These are phyloP conservation scores for Armadillidium nasatum DNA, from an alignment of 1,140 invertebrate species.

Conservation along the genomic window DNA sequence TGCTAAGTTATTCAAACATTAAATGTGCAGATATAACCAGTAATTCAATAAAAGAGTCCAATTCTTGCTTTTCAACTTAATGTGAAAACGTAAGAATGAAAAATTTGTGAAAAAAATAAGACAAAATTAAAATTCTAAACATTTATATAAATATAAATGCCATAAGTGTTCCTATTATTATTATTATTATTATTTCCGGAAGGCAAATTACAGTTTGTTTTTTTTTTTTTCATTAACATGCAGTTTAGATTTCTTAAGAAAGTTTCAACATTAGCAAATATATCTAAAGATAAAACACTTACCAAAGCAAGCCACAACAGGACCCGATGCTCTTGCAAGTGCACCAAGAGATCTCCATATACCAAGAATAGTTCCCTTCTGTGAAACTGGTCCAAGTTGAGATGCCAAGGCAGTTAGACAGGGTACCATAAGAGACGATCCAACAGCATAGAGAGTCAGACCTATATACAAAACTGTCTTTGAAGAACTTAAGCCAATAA, in stretches of 20 bases:
- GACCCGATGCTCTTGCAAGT: slow-evolving; percentile 84
- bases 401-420: slow-evolving; percentile 88
- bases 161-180: neutral
- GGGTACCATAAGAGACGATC: slow-evolving; percentile 60
- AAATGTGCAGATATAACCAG: too few relatives aligned
- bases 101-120: neutral
- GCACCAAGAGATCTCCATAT: slow-evolving; percentile 90
- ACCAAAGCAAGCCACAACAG: slow-evolving; percentile 54
- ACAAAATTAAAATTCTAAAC: neutral
- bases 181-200: neutral
- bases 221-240: neutral
- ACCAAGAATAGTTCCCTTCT: slow-evolving; percentile 88
- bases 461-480: slow-evolving; percentile 66
- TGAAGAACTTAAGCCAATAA: slow-evolving; percentile 62
- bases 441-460: slow-evolving; percentile 83
- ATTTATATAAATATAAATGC: too few relatives aligned
- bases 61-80: neutral
- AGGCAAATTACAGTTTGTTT: neutral
- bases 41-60: too few relatives aligned
- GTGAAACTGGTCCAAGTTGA: slow-evolving; percentile 68
- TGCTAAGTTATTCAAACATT: too few relatives aligned
- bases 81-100: neutral
- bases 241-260: neutral
- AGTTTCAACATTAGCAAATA: slow-evolving; percentile 16
- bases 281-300: slow-evolving; percentile 5